Evolutionary conservation across 1,140 invertebrate genomes (phyloP), one percentile per base, ranked within the genome.

Genomic region (Drosophila bocki): DNA sequence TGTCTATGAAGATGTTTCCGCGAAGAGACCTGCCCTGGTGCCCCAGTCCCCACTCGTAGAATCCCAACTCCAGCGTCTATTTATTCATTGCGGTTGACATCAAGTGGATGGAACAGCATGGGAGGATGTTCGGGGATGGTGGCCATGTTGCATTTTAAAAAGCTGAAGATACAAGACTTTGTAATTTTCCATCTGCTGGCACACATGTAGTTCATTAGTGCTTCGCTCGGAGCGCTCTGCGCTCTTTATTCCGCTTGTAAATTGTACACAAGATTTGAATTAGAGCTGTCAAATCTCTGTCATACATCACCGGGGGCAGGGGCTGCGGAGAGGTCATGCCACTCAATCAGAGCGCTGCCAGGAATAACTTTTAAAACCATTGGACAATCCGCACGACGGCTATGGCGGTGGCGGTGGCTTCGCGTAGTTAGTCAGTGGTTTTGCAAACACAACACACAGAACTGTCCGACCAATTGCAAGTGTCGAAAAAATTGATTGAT

Each of bases 191-290:
- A 88, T 80, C 74, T 88, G 84, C 81, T 71, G 85, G 81, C 85
- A 90, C 82, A 86, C 84, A 90, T 88, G 85, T 90, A 90, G 85
- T 90, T 88, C 85, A 88, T 88, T 88, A 90, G 81, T 64, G 65
- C 48, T 22, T 42, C 26, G 44, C 50, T 48, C 39, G 44, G 50
- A 50, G 54, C 48, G 45, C 17, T 63, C 37, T 45, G 44, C 35
- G 35, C 33, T 60, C 37, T 48, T 65, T 80, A 88, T 78, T 87
- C 69, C 84, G 69, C 75, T 61, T 69, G 67, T 53, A 60, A 75
- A 69, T 78, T 39, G 56, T 85, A 88, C 85, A 88, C 70, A 82
- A 90, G 78, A 88, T 88, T 88, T 78, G 85, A 88, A 88, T 88
- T 88, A 88, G 85, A 76, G 86, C 85, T 90, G 85, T 88, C 86